Evolutionary conservation across 2,113 vertebrate species (phyloP), one percentile per base, ranked within the genome.

Genomic region (Pachypanchax playfairii): DNA sequence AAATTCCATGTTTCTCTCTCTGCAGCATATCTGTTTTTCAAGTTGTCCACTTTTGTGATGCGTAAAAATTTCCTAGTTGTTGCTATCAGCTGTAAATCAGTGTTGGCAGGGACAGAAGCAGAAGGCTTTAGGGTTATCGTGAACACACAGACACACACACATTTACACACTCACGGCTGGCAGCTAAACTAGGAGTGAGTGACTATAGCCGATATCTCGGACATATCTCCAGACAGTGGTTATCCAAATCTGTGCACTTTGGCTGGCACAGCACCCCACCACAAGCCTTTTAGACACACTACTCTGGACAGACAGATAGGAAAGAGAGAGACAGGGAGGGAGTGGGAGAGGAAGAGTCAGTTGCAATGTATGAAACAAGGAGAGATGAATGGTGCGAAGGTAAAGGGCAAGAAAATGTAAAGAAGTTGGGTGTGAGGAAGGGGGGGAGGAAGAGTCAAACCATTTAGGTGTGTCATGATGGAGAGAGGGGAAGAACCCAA

Each of bases 141-240:
- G 31, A 36, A 42, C 59, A 67, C 61, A 62, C 73, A 49, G 56
- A 52, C 26, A 54, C 52, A 62, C 35, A 21, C 53, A 50, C 39
- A 43, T 33, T 41, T 44, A 41, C 48, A 61, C 33, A 63, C 43
- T 49, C 65, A 33, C 39, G 47, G 66, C 65, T 57, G 57, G 66
- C 69, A 80, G 73, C 65, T 53, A 61, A 51, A 65, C 75, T 58
- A 73, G 72, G 67, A 84, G 55, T 77, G 73, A 85, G 76, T 81
- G 85, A 85, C 77, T 77, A 66, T 74, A 66, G 75, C 55, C 31
- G 63, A 78, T 87, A 86, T 86, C 87, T 51, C 78, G 72, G 75
- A 86, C 85, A 87, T 56, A 89, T 89, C 83, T 89, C 85, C 77
- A 89, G 87, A 89, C 87, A 85, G 85, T 62, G 68, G 73, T 86